phyloP scores from a whole-genome alignment of 2,113 vertebrate genomes.

The Chamaea fasciata region DNA sequence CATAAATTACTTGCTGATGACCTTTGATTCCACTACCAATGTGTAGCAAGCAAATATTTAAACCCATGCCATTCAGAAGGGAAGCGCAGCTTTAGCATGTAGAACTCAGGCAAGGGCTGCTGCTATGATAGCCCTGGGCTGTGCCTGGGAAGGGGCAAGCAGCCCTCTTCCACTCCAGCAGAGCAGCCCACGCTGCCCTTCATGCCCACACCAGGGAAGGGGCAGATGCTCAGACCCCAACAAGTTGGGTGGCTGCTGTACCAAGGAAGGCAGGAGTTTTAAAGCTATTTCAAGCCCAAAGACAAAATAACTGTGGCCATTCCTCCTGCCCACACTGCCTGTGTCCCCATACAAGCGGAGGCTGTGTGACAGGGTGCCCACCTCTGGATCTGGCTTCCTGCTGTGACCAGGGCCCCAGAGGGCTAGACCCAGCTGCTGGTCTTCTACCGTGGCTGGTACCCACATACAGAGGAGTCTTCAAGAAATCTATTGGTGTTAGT shows the following conservation, averaged over 20 bases:
- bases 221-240: neutral
- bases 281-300: neutral
- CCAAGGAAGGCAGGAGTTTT: neutral
- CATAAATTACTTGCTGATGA: neutral
- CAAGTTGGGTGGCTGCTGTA: accelerated
- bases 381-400: neutral
- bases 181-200: neutral
- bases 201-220: neutral
- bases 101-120: neutral
- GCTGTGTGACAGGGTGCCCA: neutral
- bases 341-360: neutral
- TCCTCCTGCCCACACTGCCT: neutral
- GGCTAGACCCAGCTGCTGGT: neutral
- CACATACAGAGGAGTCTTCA: accelerated
- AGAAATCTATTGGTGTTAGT: neutral
- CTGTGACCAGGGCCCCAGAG: neutral
- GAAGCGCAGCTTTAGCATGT: neutral
- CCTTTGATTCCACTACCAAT: neutral
- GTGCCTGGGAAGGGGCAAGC: neutral
- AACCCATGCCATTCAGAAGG: neutral
- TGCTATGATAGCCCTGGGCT: neutral
- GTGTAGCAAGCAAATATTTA: slow-evolving; percentile 38
- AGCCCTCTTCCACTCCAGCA: neutral
- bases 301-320: neutral
- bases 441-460: neutral